Evolutionary conservation across 2,888 invertebrate species (phyloP), one percentile per base, ranked within the genome.

Genomic region (Odontomyia ornata): DNA sequence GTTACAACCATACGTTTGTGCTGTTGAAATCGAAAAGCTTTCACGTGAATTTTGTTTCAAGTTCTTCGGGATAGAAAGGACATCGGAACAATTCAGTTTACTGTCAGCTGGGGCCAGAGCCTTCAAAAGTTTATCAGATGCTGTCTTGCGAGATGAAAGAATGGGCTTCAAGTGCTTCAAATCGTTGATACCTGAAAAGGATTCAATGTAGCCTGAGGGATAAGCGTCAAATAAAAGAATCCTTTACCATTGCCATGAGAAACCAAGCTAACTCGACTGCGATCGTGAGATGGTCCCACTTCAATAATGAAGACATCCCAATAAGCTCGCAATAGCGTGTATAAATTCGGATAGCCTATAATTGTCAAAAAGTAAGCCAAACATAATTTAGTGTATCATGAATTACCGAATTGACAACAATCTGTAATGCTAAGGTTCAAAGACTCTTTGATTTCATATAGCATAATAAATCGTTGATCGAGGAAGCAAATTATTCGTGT

Each of bases 271-370:
- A 87, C 80, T 78, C 85, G 84, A 67, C 84, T 83, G 18, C 84
- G 83, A 30, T 86, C 85, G 76, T 84, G 83, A 0, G 83, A 81
- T 28, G 82, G 77, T 5, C 84, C 85, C 47, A 80, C 75, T 73
- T 83, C 83, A 5, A 85, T 60, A 0, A 82, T 79, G 73, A 87
- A 87, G 15, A 87, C 82, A 80, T 87, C 87, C 0, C 84, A 82
- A 76, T 84, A 84, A 0, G 86, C 84, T 64, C 82, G 81, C 73
- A 87, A 79, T 13, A 87, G 77, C 1, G 85, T 80, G 67, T 83
- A 84, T 1, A 87, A 77, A 80, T 86, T 87, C 2, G 87, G 86
- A 80, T 83, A 87, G 0, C 85, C 83, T 81, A 15, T 2, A 60
- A 60, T 25, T 23, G 25, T n/a, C 15, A 23, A 9, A 25, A 25